Conservation (phyloP, 2,797 vertebrate genomes). For the Eidolon dupreanum region DNA sequence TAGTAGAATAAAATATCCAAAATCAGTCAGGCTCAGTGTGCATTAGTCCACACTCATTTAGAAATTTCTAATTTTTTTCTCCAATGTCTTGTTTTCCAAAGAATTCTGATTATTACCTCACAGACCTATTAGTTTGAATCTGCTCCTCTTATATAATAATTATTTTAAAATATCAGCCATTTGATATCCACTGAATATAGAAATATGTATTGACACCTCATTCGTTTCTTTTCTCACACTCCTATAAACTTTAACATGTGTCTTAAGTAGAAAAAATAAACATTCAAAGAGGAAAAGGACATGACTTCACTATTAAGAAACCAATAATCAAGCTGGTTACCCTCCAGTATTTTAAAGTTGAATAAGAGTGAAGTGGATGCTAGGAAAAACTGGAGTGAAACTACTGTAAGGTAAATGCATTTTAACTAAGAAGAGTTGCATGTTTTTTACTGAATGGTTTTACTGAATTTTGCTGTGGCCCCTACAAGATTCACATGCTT, state of each 20-base stretch:
- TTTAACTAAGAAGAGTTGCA: neutral
- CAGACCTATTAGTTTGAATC: neutral
- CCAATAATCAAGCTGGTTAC: neutral
- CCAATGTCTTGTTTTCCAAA: neutral
- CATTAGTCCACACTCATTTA: neutral
- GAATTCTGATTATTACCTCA: neutral
- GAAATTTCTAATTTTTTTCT: neutral
- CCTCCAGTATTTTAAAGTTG: neutral
- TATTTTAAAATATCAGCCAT: neutral
- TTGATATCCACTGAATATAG: neutral
- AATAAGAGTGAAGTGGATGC: neutral
- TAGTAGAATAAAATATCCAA: constrained; percentile 21
- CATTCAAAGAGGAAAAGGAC: neutral
- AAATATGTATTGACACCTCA: neutral
- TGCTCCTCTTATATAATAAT: neutral
- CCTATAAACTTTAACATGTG: neutral
- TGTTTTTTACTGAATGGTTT: neutral
- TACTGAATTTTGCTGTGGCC: neutral
- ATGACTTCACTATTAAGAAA: neutral
- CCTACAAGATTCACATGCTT: neutral
- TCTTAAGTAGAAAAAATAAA: neutral
- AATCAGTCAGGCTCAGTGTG: neutral
- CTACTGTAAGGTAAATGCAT: neutral
- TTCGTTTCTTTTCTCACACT: neutral
- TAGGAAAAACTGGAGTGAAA: neutral